A percentile compares a stretch with the other conserved stretches of the same genome.
Conservation (phyloP, 30 jellyfish, hydroid and myxozoan genomes). For the Aurelia sp. region DNA sequence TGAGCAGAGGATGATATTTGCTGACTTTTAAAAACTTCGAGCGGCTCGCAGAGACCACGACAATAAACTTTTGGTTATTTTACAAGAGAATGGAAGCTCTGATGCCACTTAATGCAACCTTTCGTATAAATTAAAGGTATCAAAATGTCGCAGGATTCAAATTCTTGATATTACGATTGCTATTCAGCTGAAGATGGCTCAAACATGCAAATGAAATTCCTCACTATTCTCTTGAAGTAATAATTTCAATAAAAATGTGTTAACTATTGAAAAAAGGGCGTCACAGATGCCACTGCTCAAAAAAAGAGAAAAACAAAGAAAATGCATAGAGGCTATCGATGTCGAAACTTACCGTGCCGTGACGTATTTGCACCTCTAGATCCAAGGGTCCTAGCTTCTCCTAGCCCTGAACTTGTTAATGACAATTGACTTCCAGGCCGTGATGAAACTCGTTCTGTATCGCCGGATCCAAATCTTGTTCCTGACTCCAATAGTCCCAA, state of each 20-base stretch:
- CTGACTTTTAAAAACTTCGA: no score
- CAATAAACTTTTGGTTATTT: no score
- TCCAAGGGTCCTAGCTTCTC: slow-evolving; percentile 42
- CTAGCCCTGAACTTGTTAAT: slow-evolving; percentile 58
- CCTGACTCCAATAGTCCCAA: slow-evolving; percentile 94
- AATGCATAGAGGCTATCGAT: not conserved
- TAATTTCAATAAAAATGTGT: no score
- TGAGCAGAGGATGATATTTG: no score
- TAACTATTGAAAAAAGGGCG: no score
- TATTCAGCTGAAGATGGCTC: no score
- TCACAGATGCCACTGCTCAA: not conserved
- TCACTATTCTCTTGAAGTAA: not conserved
- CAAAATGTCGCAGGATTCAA: no score
- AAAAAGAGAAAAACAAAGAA: not conserved
- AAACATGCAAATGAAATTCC: not conserved
- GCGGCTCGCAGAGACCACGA: no score
- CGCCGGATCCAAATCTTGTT: slow-evolving; percentile 91
- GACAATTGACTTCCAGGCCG: slow-evolving; percentile 81
- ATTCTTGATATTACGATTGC: no score
- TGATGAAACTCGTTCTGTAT: slow-evolving; percentile 64
- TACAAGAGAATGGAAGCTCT: no score
- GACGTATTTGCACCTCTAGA: slow-evolving; percentile 51
- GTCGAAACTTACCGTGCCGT: slow-evolving; percentile 43
- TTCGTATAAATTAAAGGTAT: no score
- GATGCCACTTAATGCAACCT: no score